Percentiles rank a stretch among this genome's conserved stretches.
These are phyloP conservation scores for Euzetes globulus DNA, from an alignment of 2,888 invertebrate species.

Conservation along the genomic window DNA sequence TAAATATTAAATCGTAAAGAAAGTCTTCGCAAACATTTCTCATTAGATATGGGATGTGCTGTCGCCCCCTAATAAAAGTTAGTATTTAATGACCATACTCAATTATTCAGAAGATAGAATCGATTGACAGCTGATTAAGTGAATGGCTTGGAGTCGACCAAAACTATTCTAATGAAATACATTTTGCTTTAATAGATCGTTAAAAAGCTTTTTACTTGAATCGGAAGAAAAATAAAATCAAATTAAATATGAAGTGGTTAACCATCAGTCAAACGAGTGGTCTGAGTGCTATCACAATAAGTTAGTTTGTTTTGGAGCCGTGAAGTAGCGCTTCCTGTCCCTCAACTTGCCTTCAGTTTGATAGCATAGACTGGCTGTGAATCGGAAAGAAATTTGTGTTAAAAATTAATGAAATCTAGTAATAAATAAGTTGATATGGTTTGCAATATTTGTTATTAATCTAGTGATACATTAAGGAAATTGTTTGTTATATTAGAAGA, in stretches of 20 bases:
- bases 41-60: neutral
- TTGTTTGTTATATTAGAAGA: conserved; percentile 22
- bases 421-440: conserved; percentile 18
- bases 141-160: neutral
- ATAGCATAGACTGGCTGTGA: neutral
- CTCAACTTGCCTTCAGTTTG: neutral
- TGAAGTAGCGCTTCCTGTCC: conserved; percentile 9
- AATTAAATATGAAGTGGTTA: neutral
- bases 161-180: neutral
- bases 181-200: neutral
- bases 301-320: conserved; percentile 15
- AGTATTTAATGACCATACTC: neutral
- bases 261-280: neutral
- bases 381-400: neutral
- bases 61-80: neutral
- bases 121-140: too few species aligned
- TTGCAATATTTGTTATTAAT: conserved; percentile 9
- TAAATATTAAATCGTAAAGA: neutral
- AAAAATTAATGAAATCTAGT: neutral
- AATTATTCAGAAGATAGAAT: neutral
- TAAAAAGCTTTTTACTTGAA: neutral
- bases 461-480: conserved; percentile 25
- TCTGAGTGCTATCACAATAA: neutral
- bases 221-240: neutral
- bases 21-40: neutral